These are phyloP conservation scores for Tor tambroides DNA, from an alignment of 2,113 vertebrate genomes.

Conservation along the genomic window DNA sequence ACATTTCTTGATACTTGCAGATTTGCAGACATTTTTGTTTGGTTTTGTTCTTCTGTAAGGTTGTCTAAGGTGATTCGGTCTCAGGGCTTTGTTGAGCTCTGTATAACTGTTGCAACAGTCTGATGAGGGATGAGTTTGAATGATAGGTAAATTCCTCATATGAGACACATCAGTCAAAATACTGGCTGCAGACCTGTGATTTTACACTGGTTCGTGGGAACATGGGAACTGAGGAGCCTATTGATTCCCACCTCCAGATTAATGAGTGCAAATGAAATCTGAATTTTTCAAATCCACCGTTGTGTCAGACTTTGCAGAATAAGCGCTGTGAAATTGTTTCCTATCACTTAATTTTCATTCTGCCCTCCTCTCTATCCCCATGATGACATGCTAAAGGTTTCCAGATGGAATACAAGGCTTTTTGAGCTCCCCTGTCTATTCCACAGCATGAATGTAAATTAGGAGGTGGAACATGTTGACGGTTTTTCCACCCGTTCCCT, in stretches of 20 bases:
- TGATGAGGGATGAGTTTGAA: neutral
- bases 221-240: neutral
- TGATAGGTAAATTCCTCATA: neutral
- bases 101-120: neutral
- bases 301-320: conserved; percentile 10
- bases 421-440: conserved; percentile 30
- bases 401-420: conserved; percentile 41
- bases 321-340: conserved; percentile 1
- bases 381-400: conserved; percentile 32
- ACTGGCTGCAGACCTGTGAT: conserved; percentile 3
- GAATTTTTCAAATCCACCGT: neutral
- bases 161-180: conserved; percentile 7
- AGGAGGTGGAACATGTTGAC: conserved; percentile 23
- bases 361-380: neutral
- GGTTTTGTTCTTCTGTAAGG: neutral
- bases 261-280: conserved; percentile 43
- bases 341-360: conserved; percentile 29
- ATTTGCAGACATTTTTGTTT: neutral
- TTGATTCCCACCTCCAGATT: conserved; percentile 23
- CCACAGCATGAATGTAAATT: conserved; percentile 49
- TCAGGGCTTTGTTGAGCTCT: neutral
- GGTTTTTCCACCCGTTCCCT: neutral
- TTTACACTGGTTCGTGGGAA: conserved; percentile 2
- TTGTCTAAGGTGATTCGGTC: neutral
- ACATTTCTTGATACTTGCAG: neutral